Evolutionary conservation across 2,113 vertebrate genomes (phyloP).

Genomic region (Hemiscyllium ocellatum): DNA sequence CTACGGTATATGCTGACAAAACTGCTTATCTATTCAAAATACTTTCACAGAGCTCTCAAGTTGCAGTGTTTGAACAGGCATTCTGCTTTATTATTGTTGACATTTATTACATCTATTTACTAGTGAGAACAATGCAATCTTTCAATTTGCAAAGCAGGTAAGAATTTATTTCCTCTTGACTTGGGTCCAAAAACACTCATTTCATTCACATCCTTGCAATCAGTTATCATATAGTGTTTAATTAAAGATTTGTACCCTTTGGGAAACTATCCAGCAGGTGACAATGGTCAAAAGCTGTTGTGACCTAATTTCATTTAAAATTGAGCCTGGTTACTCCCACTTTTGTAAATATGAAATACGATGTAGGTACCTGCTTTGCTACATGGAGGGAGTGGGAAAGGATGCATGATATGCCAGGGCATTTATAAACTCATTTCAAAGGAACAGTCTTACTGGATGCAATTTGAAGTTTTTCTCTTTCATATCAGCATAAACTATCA

Average conservation of each 20-base stretch:
- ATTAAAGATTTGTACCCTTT: not conserved
- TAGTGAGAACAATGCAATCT: not conserved
- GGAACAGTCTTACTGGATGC: not conserved
- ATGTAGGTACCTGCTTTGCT: not conserved
- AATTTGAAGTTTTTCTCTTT: not conserved
- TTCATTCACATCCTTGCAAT: not conserved
- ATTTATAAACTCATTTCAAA: not conserved
- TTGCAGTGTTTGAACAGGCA: not conserved
- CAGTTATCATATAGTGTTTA: not conserved
- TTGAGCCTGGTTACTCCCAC: not conserved
- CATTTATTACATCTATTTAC: not conserved
- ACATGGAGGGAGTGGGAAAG: not conserved
- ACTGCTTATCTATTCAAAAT: not conserved
- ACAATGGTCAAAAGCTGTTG: not conserved
- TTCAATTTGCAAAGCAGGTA: constrained; percentile 5
- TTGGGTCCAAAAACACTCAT: not conserved
- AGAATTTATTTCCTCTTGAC: constrained; percentile 27
- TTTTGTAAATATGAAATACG: not conserved
- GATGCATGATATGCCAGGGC: not conserved
- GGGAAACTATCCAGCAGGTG: not conserved
- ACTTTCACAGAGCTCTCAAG: not conserved
- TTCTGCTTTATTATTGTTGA: not conserved
- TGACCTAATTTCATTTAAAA: not conserved
- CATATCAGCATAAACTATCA: not conserved
- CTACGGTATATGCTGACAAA: not conserved